These are phyloP conservation scores for Apodemia zela DNA, from an alignment of 2,888 invertebrate genomes.

Conservation along the genomic window DNA sequence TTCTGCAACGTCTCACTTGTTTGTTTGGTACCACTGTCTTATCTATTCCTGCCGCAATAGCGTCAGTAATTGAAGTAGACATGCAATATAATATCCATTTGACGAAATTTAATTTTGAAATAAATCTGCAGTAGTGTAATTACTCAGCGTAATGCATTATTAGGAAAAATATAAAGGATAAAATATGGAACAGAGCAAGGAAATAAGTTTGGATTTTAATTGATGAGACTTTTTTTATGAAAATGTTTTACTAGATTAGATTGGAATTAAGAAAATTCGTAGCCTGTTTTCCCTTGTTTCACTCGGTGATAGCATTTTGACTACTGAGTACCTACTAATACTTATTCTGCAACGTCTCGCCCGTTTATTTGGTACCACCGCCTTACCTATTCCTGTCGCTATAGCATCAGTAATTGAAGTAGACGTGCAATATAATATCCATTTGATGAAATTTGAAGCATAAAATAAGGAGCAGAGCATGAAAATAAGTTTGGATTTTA, in stretches of 20 bases:
- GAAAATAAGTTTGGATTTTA: neutral
- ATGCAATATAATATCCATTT: neutral
- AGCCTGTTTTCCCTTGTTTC: too few species aligned
- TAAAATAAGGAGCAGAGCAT: neutral
- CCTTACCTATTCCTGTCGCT: neutral
- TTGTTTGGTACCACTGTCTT: too few species aligned
- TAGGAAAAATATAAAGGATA: neutral
- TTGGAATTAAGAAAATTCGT: too few species aligned
- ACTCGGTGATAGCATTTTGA: too few species aligned
- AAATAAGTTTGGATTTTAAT: slow-evolving; percentile 3
- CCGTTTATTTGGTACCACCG: too few species aligned
- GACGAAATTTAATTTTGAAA: slow-evolving; percentile 8
- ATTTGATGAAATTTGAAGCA: slow-evolving; percentile 1
- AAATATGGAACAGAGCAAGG: neutral
- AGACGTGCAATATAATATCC: neutral
- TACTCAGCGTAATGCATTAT: slow-evolving; percentile 2
- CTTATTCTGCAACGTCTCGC: too few species aligned
- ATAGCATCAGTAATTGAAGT: neutral
- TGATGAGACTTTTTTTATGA: neutral
- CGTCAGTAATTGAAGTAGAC: neutral
- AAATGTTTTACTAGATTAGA: too few species aligned
- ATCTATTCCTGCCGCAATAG: too few species aligned
- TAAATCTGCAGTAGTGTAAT: neutral
- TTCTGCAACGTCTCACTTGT: too few species aligned
- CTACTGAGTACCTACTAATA: too few species aligned